phyloP scores from a whole-genome alignment of 2,113 vertebrate species.

The Ochotona curzoniae region DNA sequence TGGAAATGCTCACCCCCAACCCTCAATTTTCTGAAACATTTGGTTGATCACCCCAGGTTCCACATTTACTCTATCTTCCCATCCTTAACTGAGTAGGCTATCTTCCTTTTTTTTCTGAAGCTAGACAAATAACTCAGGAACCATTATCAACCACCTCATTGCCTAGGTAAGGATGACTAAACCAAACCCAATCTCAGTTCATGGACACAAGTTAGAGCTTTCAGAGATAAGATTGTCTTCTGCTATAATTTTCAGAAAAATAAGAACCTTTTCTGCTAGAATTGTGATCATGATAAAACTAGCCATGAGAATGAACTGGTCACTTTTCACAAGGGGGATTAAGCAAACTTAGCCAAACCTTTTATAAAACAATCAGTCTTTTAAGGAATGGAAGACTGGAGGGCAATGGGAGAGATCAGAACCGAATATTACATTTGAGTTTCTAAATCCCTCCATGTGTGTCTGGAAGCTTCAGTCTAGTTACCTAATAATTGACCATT shows the following conservation, averaged over 20 bases:
- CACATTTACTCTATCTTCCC: too few relatives aligned
- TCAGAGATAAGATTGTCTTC: not conserved
- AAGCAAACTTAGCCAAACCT: not conserved
- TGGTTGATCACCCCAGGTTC: rapidly evolving
- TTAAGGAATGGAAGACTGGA: not conserved
- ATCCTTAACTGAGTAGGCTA: not conserved
- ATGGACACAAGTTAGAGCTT: too few relatives aligned
- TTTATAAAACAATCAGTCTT: not conserved
- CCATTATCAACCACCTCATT: not conserved
- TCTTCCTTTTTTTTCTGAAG: not conserved
- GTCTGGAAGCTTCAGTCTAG: not conserved
- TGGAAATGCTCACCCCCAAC: too few relatives aligned
- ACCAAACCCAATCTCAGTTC: not conserved
- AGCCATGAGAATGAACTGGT: not conserved
- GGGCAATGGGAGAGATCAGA: not conserved
- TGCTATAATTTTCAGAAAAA: not conserved
- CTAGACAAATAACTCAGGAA: not conserved
- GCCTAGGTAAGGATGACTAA: not conserved
- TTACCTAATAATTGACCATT: not conserved
- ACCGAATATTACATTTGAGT: not conserved
- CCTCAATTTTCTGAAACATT: not conserved
- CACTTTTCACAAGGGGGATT: not conserved
- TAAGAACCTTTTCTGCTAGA: too few relatives aligned
- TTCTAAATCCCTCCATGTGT: not conserved
- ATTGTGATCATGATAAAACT: not conserved